phyloP scores from a whole-genome alignment of 2,888 invertebrate genomes.

The Macaria liturata region DNA sequence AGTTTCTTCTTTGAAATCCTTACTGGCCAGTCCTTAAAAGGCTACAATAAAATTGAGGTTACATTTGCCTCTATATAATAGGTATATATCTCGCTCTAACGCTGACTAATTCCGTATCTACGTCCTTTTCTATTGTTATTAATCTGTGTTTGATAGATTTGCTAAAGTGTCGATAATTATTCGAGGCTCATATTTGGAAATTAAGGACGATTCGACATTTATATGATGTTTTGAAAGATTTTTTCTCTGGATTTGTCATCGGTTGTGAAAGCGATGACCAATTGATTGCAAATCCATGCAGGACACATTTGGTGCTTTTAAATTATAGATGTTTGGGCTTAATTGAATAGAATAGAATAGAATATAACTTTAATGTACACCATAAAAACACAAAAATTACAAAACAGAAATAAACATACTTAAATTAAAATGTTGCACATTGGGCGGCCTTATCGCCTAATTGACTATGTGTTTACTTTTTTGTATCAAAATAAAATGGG shows the following conservation, averaged over 20 bases:
- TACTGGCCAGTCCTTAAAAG: constrained; percentile 60
- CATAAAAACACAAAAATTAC: too few species aligned
- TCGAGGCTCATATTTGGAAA: constrained; percentile 27
- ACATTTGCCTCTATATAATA: constrained; percentile 51
- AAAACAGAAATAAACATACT: too few species aligned
- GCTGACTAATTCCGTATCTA: constrained; percentile 26
- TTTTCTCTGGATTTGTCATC: constrained; percentile 20
- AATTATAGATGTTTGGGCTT: too few species aligned
- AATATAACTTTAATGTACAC: too few species aligned
- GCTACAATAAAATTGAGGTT: constrained; percentile 66
- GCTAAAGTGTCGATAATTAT: constrained; percentile 35
- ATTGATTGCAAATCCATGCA: neutral
- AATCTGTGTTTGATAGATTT: constrained; percentile 40
- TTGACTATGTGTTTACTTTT: too few species aligned
- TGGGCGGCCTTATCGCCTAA: too few species aligned
- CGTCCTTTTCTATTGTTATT: constrained; percentile 35
- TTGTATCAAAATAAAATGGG: too few species aligned
- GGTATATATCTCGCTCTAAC: constrained; percentile 44
- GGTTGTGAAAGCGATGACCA: constrained; percentile 17
- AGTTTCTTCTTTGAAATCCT: constrained; percentile 45
- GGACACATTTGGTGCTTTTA: too few species aligned
- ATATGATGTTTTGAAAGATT: constrained; percentile 32
- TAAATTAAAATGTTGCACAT: too few species aligned
- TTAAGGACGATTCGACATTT: constrained; percentile 29
- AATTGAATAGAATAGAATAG: too few species aligned